A percentile compares a stretch with the other conserved stretches of the same genome.
Evolutionary conservation across 1,140 invertebrate species (phyloP).

Genomic region (Aphidius gifuensis): DNA sequence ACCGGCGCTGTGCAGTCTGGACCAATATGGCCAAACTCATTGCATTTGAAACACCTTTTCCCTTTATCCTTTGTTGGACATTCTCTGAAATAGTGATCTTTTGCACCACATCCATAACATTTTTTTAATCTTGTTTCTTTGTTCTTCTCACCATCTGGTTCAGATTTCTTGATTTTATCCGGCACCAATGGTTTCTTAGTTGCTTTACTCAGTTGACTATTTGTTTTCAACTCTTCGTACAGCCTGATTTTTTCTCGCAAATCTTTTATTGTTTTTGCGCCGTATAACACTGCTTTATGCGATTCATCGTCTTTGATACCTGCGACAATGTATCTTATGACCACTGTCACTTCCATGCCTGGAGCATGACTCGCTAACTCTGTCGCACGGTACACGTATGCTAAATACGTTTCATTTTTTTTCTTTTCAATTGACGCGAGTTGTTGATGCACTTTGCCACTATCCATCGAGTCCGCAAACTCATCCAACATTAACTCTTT

Average conservation of each 20-base stretch:
- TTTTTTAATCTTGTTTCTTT: slow-evolving; percentile 16
- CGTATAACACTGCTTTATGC: slow-evolving; percentile 30
- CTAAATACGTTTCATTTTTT: slow-evolving; percentile 26
- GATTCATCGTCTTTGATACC: slow-evolving; percentile 30
- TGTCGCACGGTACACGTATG: slow-evolving; percentile 26
- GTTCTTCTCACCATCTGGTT: slow-evolving; percentile 16
- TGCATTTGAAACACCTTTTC: slow-evolving; percentile 23
- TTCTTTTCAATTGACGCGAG: slow-evolving; percentile 21
- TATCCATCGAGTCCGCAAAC: slow-evolving; percentile 22
- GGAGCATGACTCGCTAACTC: slow-evolving; percentile 30
- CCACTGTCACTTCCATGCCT: slow-evolving; percentile 27
- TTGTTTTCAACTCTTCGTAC: slow-evolving; percentile 17
- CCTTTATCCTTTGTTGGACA: slow-evolving; percentile 19
- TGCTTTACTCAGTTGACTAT: background rate
- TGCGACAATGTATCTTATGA: slow-evolving; percentile 38
- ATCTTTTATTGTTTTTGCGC: slow-evolving; percentile 23
- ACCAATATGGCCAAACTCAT: slow-evolving; percentile 21
- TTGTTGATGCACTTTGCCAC: slow-evolving; percentile 20
- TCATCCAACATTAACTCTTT: slow-evolving; percentile 23
- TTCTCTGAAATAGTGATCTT: background rate
- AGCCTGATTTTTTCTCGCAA: slow-evolving; percentile 28
- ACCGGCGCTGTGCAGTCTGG: background rate
- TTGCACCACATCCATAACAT: slow-evolving; percentile 16
- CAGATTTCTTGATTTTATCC: background rate
- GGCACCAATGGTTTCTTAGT: too few relatives aligned